These are phyloP conservation scores for Paralinhomoeus sp. DNA, from an alignment of 2,888 invertebrate species.

Conservation along the genomic window DNA sequence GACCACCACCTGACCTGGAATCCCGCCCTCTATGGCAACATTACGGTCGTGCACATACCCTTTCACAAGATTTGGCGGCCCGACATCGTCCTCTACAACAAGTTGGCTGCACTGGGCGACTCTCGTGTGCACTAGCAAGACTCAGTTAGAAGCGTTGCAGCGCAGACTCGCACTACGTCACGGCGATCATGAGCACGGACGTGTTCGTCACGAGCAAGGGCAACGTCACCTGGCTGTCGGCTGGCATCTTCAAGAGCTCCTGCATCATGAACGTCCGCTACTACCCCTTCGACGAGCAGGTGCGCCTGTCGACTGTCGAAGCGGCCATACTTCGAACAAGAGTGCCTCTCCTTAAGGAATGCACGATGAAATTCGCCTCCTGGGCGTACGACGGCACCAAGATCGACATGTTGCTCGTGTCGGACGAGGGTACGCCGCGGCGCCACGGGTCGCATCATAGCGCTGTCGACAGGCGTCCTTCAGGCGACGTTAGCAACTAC, in stretches of 20 bases:
- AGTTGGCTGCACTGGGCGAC: no score
- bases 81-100: slow-evolving; percentile 66
- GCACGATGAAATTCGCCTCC: slow-evolving; percentile 53
- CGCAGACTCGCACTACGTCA: slow-evolving; percentile 58
- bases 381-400: slow-evolving; percentile 70
- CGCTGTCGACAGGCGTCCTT: no score
- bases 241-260: slow-evolving; percentile 55
- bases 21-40: slow-evolving; percentile 54
- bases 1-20: slow-evolving; percentile 67
- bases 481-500: slow-evolving; percentile 17
- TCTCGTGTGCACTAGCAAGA: no score
- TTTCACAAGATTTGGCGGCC: slow-evolving; percentile 39
- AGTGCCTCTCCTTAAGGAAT: no score
- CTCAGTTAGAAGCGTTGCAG: slow-evolving; percentile 29
- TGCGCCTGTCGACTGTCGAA: no score
- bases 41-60: slow-evolving; percentile 56
- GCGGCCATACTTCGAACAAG: no score
- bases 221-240: slow-evolving; percentile 45
- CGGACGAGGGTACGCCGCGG: slow-evolving; percentile 11
- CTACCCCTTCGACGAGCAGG: slow-evolving; percentile 60
- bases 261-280: slow-evolving; percentile 59
- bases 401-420: slow-evolving; percentile 18
- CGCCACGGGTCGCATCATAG: no score
- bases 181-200: slow-evolving; percentile 60
- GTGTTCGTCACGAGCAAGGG: slow-evolving; percentile 56